These are phyloP conservation scores for Brachionus paranguensis DNA, from an alignment of 1,140 invertebrate species.

Conservation along the genomic window DNA sequence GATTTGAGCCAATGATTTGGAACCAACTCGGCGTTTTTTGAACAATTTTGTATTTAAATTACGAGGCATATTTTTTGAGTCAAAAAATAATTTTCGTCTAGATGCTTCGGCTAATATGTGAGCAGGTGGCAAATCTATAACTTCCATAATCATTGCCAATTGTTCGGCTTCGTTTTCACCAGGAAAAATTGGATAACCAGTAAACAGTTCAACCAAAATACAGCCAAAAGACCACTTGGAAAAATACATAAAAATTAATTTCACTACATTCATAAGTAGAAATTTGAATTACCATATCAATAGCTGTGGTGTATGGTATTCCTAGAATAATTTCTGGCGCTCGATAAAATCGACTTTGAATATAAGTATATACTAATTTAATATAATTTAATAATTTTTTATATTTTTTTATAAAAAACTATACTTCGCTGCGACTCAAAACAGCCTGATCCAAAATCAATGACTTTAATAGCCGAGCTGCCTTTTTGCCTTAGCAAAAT, in stretches of 20 bases:
- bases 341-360: constrained; percentile 56
- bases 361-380: constrained; percentile 52
- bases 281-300: constrained; percentile 61
- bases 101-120: constrained; percentile 50
- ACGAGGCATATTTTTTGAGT: constrained; percentile 49
- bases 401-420: background rate
- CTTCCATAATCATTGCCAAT: constrained; percentile 55
- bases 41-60: constrained; percentile 53
- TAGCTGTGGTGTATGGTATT: constrained; percentile 87
- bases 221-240: constrained; percentile 72
- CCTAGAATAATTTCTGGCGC: constrained; percentile 56
- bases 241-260: background rate
- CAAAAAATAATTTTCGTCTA: constrained; percentile 51
- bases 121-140: constrained; percentile 49
- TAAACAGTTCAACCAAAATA: constrained; percentile 86
- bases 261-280: background rate
- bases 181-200: constrained; percentile 57
- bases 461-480: constrained; percentile 55
- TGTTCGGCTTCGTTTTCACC: constrained; percentile 57
- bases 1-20: constrained; percentile 50
- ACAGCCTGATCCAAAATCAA: constrained; percentile 57
- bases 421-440: constrained; percentile 55
- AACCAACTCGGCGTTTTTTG: constrained; percentile 49
- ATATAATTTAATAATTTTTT: background rate
- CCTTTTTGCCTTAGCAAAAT: constrained; percentile 54